Percentiles rank a stretch among this genome's conserved stretches.
phyloP scores from a whole-genome alignment of 2,113 vertebrate genomes.

The Merops nubicus region DNA sequence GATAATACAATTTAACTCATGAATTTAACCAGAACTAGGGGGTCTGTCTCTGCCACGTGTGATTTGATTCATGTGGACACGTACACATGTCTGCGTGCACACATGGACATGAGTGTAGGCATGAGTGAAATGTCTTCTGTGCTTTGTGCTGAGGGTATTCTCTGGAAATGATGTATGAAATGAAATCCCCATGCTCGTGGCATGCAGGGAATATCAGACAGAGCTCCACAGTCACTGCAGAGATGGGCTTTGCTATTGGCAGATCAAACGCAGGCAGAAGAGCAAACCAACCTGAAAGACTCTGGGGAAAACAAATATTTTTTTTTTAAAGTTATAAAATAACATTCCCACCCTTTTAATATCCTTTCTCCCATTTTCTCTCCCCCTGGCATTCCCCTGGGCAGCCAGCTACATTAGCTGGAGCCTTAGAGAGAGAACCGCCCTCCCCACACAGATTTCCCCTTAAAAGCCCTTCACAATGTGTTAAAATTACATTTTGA shows the following conservation, averaged over 20 bases:
- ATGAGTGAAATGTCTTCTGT: background rate
- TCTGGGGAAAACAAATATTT: constrained; percentile 61
- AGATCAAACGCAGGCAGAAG: background rate
- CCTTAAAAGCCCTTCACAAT: constrained; percentile 61
- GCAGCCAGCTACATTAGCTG: constrained; percentile 46
- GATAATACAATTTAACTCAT: constrained; percentile 4
- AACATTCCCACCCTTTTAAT: constrained; percentile 52
- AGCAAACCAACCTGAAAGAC: constrained; percentile 59
- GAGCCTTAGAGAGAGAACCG: constrained; percentile 40
- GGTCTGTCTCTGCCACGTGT: background rate
- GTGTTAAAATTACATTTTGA: constrained; percentile 64
- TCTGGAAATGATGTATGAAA: constrained; percentile 51
- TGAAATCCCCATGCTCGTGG: background rate
- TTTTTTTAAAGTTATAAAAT: constrained; percentile 59
- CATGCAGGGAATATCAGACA: background rate
- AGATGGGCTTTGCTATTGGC: constrained; percentile 35
- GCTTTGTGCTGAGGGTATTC: background rate
- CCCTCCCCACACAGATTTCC: constrained; percentile 22
- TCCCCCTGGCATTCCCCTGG: constrained; percentile 40
- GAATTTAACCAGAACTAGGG: background rate
- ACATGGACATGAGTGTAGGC: background rate
- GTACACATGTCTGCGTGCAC: background rate
- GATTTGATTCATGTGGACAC: constrained; percentile 36
- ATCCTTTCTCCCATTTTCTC: constrained; percentile 49
- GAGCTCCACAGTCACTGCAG: background rate